Evolutionary conservation across 2,113 vertebrate genomes (phyloP), one percentile per base, ranked within the genome.

Genomic region (Hippocampus zosterae): DNA sequence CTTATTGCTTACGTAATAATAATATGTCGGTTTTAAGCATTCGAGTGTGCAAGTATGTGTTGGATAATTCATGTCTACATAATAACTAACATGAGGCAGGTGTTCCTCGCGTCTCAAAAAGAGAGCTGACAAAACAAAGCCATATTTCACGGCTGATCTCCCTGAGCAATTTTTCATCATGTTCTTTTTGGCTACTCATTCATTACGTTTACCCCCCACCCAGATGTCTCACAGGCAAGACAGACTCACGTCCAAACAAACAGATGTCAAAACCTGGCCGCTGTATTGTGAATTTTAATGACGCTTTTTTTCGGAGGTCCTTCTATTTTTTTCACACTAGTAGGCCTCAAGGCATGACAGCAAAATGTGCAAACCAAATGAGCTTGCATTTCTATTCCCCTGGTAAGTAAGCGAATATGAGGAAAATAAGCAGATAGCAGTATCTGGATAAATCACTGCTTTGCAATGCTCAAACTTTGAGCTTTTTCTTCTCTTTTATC

Each of bases 311-410:
- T 62, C 5, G 5, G 33, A 37, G 33, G 8, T 76, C 1, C 27
- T 15, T 18, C 12, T 53, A 6, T 48, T 21, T 64, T 40, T 19
- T 57, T 52, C 40, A 41, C 44, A 16, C n/a, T n/a, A 66, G 57
- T 16, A 5, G 59, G 68, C 41, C 68, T 76, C 60, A 74, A 78
- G 78, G 48, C 55, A 46, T 60, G n/a, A 80, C 68, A 67, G 73
- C 44, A 68, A 68, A 72, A 59, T 59, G 70, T 57, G 52, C 67
- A 75, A 65, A 53, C n/a, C 1, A 75, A 72, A 76, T 69, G 15
- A 71, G 67, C 42, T 73, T 41, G 37, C 42, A 42, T 72, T 15
- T 61, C 27, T 66, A 16, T 50, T 72, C 67, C 46, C 55, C 69
- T 48, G n/a, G 41, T n/a, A 48, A 70, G 25, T 72, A 71, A 73